These are phyloP conservation scores for Neotoxoptera formosana DNA, from an alignment of 1,140 invertebrate species.

Conservation along the genomic window DNA sequence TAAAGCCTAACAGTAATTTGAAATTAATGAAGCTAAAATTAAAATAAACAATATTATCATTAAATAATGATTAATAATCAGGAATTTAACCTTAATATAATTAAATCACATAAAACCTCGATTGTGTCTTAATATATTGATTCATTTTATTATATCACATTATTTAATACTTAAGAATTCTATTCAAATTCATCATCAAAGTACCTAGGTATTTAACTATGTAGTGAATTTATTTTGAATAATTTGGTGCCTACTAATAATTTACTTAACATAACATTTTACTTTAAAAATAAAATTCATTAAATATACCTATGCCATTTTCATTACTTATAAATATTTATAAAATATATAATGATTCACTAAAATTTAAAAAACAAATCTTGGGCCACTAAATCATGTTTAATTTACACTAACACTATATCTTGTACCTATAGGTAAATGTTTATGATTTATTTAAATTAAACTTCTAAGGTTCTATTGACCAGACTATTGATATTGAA, in stretches of 20 bases:
- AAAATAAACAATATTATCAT: neutral
- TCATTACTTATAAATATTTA: neutral
- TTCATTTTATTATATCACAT: neutral
- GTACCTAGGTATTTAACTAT: neutral
- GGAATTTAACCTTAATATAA: neutral
- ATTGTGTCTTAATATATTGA: neutral
- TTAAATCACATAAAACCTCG: neutral
- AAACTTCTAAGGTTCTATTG: neutral
- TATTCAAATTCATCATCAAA: neutral
- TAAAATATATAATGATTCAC: neutral
- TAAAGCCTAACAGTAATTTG: neutral
- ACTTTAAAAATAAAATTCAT: neutral
- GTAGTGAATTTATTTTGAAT: neutral
- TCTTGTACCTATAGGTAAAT: neutral
- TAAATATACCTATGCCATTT: neutral
- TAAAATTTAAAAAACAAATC: neutral
- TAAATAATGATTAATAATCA: neutral
- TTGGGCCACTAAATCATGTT: neutral
- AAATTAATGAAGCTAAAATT: neutral
- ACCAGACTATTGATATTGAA: neutral
- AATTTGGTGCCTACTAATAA: neutral
- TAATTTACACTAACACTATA: neutral
- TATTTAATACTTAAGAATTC: neutral
- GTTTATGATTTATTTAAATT: neutral
- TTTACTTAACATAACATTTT: too few species aligned